A percentile compares a stretch with the other conserved stretches of the same genome.
phyloP scores from a whole-genome alignment of 2,113 vertebrate genomes.

The Salvelinus fontinalis region DNA sequence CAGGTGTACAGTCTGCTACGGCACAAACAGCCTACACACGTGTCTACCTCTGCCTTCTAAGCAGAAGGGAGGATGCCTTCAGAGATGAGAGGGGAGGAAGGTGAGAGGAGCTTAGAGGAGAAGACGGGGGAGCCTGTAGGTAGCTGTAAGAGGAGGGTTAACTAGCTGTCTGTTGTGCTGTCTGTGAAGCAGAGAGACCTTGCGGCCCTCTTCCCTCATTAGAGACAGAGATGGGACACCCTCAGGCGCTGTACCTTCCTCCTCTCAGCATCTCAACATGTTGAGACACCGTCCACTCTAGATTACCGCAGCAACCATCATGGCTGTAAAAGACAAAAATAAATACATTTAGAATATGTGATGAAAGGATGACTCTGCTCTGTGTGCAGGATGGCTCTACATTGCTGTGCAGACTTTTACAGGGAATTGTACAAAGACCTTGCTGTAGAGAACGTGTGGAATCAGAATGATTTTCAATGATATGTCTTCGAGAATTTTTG shows the following conservation, averaged over 20 bases:
- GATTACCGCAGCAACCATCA: conserved; percentile 39
- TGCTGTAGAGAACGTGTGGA: no score
- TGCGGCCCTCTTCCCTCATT: conserved; percentile 59
- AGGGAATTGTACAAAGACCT: no score
- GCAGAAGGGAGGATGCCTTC: conserved; percentile 26
- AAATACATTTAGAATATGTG: background rate
- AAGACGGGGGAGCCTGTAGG: background rate
- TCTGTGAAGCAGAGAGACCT: conserved; percentile 49
- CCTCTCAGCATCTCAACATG: conserved; percentile 45
- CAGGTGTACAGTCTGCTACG: conserved; percentile 44
- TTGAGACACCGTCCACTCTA: conserved; percentile 50
- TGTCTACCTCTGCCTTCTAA: conserved; percentile 17
- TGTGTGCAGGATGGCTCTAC: background rate
- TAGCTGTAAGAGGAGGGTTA: conserved; percentile 46
- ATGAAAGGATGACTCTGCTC: background rate
- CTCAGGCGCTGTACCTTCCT: conserved; percentile 40
- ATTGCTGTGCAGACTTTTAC: no score
- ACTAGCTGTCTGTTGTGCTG: conserved; percentile 52
- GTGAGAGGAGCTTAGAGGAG: conserved; percentile 18
- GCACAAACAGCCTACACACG: conserved; percentile 30
- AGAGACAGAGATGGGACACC: conserved; percentile 42
- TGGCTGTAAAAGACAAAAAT: background rate
- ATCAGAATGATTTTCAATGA: no score
- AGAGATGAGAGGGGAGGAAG: background rate
- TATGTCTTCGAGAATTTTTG: no score